These are phyloP conservation scores for Ptychoptera contaminata DNA, from an alignment of 2,888 invertebrate genomes.

Conservation along the genomic window DNA sequence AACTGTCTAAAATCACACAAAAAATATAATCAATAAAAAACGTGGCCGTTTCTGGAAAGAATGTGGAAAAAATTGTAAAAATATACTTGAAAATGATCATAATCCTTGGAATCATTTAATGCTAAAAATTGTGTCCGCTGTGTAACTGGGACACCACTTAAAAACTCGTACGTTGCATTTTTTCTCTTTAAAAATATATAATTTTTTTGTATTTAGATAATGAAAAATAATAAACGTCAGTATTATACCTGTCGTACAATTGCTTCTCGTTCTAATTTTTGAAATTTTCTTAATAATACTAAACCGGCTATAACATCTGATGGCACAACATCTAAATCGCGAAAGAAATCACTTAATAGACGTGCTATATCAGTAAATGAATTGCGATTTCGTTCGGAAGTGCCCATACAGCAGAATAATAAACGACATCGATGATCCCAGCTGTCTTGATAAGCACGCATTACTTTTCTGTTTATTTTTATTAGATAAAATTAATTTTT, in stretches of 20 bases:
- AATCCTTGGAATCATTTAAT: conserved; percentile 54
- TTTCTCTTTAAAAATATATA: conserved; percentile 36
- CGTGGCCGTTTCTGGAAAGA: no score
- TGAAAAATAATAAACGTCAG: neutral
- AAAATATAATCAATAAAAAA: neutral
- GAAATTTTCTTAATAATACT: conserved; percentile 61
- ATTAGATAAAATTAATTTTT: neutral
- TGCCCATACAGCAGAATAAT: conserved; percentile 67
- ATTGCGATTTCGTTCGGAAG: conserved; percentile 59
- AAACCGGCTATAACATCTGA: conserved; percentile 76
- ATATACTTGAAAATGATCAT: conserved; percentile 41
- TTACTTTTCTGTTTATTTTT: conserved; percentile 49
- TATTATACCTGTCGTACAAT: conserved; percentile 48
- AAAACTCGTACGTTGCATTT: conserved; percentile 70
- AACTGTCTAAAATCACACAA: conserved; percentile 32
- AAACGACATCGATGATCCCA: conserved; percentile 73
- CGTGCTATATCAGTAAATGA: conserved; percentile 75
- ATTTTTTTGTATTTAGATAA: neutral
- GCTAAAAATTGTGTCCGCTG: conserved; percentile 67
- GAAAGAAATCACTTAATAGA: conserved; percentile 70
- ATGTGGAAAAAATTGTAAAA: neutral
- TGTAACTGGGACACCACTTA: conserved; percentile 72
- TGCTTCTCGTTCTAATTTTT: conserved; percentile 59
- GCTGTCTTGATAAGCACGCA: conserved; percentile 72
- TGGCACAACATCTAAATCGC: conserved; percentile 75